Conservation (phyloP, 1,140 invertebrate genomes). For the Andrena cerasifolii region DNA sequence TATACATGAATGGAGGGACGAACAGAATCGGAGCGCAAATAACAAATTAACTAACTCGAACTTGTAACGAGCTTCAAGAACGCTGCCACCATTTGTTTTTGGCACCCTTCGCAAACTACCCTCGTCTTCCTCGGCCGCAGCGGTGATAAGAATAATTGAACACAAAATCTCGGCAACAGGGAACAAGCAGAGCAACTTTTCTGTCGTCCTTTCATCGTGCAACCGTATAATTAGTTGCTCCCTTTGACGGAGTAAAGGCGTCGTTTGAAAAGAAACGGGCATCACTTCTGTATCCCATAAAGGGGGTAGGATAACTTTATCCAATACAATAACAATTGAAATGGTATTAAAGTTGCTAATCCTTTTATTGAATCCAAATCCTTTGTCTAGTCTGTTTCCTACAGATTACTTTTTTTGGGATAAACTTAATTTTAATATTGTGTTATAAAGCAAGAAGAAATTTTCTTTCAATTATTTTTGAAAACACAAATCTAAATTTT, state of each 20-base stretch:
- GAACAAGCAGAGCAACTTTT: not conserved
- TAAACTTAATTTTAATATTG: too few relatives aligned
- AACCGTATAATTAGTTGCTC: not conserved
- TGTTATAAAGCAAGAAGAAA: too few relatives aligned
- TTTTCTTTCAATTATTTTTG: too few relatives aligned
- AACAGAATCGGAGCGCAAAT: constrained; percentile 53
- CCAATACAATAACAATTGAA: too few relatives aligned
- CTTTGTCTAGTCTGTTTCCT: too few relatives aligned
- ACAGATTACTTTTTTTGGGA: too few relatives aligned
- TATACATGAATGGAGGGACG: not conserved
- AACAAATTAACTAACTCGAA: constrained; percentile 64
- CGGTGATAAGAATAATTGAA: constrained; percentile 38
- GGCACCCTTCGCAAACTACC: constrained; percentile 28
- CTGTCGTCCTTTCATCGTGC: not conserved
- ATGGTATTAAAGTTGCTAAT: too few relatives aligned
- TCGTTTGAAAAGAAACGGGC: not conserved
- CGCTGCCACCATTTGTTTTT: constrained; percentile 53
- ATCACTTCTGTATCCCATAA: too few relatives aligned
- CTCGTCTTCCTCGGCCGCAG: not conserved
- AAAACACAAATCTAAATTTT: too few relatives aligned
- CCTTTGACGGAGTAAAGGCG: too few relatives aligned
- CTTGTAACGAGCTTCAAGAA: constrained; percentile 65
- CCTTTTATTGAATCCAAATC: too few relatives aligned
- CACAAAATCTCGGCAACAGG: constrained; percentile 27
- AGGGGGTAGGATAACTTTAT: too few relatives aligned